These are phyloP conservation scores for Sarcophaga variegata DNA, from an alignment of 2,888 invertebrate species.

Conservation along the genomic window DNA sequence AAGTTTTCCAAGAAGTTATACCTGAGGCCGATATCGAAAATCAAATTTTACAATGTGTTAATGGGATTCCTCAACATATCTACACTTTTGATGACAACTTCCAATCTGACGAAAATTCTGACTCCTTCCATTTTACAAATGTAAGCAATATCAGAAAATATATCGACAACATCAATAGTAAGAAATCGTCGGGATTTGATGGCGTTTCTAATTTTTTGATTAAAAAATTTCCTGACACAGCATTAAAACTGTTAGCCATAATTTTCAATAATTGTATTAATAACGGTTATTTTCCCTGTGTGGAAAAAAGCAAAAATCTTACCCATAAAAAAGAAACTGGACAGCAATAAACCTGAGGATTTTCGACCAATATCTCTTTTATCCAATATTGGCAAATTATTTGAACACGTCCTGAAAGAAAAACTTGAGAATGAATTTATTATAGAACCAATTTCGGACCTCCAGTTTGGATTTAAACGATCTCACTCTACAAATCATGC, in stretches of 20 bases:
- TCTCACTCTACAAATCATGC: conserved; percentile 45
- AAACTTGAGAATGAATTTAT: conserved; percentile 12
- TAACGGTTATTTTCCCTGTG: background rate
- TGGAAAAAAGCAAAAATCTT: background rate
- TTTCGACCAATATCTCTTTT: too few relatives aligned
- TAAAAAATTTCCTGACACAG: background rate
- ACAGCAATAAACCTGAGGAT: too few relatives aligned
- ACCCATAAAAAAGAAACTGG: background rate
- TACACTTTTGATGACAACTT: too few relatives aligned
- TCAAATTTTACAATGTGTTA: background rate
- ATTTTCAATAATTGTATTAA: background rate
- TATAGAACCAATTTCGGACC: conserved; percentile 15
- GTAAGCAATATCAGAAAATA: background rate
- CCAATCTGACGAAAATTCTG: too few relatives aligned
- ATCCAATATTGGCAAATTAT: background rate
- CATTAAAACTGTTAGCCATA: background rate
- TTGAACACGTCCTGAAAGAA: too few relatives aligned
- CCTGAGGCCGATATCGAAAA: background rate
- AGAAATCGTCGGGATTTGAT: background rate
- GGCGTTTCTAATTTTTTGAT: background rate
- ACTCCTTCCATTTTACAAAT: background rate
- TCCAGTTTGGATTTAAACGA: conserved; percentile 51
- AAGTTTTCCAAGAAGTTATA: background rate
- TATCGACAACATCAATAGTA: background rate
- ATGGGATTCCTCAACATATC: background rate